Conservation (phyloP, 2,113 vertebrate genomes). For the Cinclus cinclus region DNA sequence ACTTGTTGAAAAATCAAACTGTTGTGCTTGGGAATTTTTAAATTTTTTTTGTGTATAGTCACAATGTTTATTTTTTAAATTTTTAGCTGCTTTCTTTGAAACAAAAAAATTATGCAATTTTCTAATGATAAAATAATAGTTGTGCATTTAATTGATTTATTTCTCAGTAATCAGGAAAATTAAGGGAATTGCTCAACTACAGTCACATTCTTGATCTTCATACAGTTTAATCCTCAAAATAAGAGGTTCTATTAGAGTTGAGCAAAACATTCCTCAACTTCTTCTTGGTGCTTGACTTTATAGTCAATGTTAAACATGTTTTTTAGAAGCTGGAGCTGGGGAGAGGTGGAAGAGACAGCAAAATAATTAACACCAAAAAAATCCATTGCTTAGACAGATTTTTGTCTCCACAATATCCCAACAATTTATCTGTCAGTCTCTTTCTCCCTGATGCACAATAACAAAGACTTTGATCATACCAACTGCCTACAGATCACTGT, state of each 20-base stretch:
- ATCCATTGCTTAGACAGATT: not conserved
- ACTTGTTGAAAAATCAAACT: not conserved
- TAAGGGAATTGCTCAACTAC: not conserved
- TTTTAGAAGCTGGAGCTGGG: not conserved
- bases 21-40: not conserved
- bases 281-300: not conserved
- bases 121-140: not conserved
- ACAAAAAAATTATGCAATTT: not conserved
- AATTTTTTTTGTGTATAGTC: not conserved
- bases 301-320: not conserved
- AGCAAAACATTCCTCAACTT: not conserved
- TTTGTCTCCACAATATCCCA: not conserved
- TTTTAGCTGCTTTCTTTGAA: not conserved
- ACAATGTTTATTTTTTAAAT: not conserved
- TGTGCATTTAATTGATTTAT: not conserved
- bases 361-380: conserved; percentile 4
- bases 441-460: not conserved
- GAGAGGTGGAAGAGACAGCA: not conserved
- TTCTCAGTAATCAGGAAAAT: not conserved
- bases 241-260: not conserved
- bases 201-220: not conserved
- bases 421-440: not conserved
- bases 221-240: not conserved
- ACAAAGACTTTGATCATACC: not conserved
- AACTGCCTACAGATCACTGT: not conserved